These are phyloP conservation scores for Oncorhynchus gorbuscha DNA, from an alignment of 2,113 vertebrate species.

Conservation along the genomic window DNA sequence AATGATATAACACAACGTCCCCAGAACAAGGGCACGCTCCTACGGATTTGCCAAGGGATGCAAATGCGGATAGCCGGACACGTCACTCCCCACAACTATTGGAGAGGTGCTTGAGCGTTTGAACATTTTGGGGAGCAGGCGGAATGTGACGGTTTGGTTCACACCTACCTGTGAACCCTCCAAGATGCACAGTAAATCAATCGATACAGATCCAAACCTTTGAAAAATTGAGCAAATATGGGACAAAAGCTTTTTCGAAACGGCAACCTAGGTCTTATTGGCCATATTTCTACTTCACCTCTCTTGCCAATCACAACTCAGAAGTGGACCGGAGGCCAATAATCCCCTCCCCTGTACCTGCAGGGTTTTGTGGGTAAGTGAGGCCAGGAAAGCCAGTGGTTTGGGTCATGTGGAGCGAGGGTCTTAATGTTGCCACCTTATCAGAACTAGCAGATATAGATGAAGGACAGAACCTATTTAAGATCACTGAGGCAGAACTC, in stretches of 20 bases:
- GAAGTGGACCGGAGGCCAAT: slow-evolving; percentile 17
- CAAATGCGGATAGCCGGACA: neutral
- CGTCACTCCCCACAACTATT: neutral
- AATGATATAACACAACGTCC: slow-evolving; percentile 23
- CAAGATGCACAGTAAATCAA: neutral
- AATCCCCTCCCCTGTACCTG: slow-evolving; percentile 46
- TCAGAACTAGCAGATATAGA: slow-evolving; percentile 54
- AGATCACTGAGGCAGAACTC: slow-evolving; percentile 14
- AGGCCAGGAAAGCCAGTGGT: slow-evolving; percentile 32
- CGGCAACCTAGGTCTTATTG: slow-evolving; percentile 24
- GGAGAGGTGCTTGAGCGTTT: neutral
- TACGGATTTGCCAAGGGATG: neutral
- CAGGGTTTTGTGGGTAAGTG: slow-evolving; percentile 61
- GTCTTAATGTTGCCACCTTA: slow-evolving; percentile 48
- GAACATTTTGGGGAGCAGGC: neutral
- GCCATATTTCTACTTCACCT: slow-evolving; percentile 13
- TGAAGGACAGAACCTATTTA: slow-evolving; percentile 33
- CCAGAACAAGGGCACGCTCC: slow-evolving; percentile 1
- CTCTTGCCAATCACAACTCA: slow-evolving; percentile 30
- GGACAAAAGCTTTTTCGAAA: neutral
- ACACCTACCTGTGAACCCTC: neutral
- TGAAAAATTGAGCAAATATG: slow-evolving; percentile 7
- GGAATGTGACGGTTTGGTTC: neutral
- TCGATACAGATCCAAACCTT: neutral
- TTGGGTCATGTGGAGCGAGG: slow-evolving; percentile 16